Evolutionary conservation across 2,888 invertebrate species (phyloP).

Genomic region (Lamellibrachia columna): DNA sequence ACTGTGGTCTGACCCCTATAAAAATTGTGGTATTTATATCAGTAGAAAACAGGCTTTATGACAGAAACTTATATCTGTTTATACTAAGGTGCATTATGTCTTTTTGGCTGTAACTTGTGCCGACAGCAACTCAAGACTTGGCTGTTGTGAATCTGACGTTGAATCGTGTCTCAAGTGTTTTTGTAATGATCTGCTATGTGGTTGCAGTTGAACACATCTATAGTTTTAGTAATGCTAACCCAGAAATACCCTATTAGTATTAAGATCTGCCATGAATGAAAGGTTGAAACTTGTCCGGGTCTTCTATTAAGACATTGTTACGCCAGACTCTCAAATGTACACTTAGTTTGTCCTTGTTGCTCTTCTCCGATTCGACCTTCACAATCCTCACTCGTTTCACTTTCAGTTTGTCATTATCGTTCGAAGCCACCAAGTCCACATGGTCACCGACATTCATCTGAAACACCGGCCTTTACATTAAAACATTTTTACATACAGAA

Average conservation of each 20-base stretch:
- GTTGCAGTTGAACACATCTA: not conserved
- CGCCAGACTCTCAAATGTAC: conserved; percentile 20
- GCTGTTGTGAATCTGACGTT: not conserved
- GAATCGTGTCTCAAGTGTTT: not conserved
- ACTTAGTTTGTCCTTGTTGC: conserved; percentile 18
- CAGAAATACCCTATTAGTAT: not conserved
- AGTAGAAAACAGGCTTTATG: not conserved
- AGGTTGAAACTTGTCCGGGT: not conserved
- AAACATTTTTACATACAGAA: not conserved
- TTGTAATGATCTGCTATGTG: not conserved
- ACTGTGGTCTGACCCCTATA: too few species aligned
- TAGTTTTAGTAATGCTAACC: not conserved
- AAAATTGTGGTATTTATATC: not conserved
- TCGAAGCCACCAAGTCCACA: not conserved
- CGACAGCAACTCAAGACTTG: too few species aligned
- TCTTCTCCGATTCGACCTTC: conserved; percentile 16
- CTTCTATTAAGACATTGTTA: conserved; percentile 17
- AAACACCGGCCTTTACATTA: not conserved
- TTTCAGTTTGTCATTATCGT: conserved; percentile 14
- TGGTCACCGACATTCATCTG: not conserved
- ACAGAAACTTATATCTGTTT: not conserved
- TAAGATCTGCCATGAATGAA: not conserved
- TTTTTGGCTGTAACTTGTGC: not conserved
- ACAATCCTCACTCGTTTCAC: conserved; percentile 23
- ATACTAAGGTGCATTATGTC: not conserved